Evolutionary conservation across 2,797 vertebrate genomes (phyloP).

Genomic region (Danio tinwini): DNA sequence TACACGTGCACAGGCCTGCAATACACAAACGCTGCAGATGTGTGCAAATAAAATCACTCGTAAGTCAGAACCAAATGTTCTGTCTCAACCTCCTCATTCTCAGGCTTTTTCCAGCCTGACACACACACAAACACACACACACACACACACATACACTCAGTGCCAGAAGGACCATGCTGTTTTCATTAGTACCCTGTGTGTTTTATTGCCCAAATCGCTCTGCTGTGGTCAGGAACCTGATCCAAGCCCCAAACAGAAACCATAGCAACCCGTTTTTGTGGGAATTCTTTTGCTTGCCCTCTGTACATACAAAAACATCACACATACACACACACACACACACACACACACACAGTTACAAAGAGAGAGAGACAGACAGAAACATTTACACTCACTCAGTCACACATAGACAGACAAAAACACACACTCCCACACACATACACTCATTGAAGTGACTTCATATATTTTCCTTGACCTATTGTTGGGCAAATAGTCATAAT

Average conservation of each 20-base stretch:
- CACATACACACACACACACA: conserved; percentile 49
- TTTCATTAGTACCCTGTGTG: conserved; percentile 77
- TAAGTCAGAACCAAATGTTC: conserved; percentile 48
- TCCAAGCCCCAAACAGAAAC: conserved; percentile 77
- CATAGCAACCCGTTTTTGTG: conserved; percentile 68
- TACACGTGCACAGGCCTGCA: conserved; percentile 20
- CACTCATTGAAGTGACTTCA: conserved; percentile 50
- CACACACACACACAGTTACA: conserved; percentile 43
- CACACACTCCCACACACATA: conserved; percentile 42
- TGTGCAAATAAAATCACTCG: conserved; percentile 30
- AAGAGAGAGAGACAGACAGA: no score
- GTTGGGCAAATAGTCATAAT: neutral
- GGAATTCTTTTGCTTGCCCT: conserved; percentile 60
- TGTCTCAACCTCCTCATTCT: conserved; percentile 35
- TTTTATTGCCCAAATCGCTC: conserved; percentile 71
- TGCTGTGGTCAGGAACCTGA: conserved; percentile 76
- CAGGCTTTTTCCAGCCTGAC: conserved; percentile 34
- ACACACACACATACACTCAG: conserved; percentile 62
- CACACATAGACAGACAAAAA: no score
- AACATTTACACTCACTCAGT: no score
- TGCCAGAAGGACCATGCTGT: conserved; percentile 80
- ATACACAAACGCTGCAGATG: conserved; percentile 42
- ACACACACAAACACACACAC: conserved; percentile 51
- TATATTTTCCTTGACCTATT: conserved; percentile 50
- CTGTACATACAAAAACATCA: conserved; percentile 40